Conservation (phyloP, 2,113 vertebrate species). For the Cyprinodon variegatus region DNA sequence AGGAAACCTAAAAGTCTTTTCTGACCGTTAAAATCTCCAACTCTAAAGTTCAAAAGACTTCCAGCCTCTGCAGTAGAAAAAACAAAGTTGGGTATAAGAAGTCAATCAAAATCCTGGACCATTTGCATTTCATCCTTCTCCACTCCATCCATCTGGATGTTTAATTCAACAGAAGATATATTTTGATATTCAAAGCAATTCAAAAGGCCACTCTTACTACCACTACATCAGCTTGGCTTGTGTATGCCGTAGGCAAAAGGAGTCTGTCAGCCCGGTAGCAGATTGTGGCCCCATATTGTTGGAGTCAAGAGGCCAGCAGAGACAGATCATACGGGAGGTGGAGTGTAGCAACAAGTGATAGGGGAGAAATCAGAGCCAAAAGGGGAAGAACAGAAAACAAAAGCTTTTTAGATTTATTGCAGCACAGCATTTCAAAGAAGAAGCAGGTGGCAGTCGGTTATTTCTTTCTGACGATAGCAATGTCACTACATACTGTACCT, state of each 20-base stretch:
- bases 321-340: background rate
- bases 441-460: background rate
- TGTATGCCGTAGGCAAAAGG: conserved; percentile 42
- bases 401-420: background rate
- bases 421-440: background rate
- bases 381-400: background rate
- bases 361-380: background rate
- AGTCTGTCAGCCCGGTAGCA: conserved; percentile 46
- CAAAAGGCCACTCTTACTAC: conserved; percentile 34
- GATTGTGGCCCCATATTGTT: conserved; percentile 52
- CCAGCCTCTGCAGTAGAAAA: background rate
- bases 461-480: background rate
- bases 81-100: conserved; percentile 5
- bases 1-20: background rate
- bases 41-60: background rate
- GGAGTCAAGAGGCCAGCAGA: conserved; percentile 31
- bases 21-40: background rate
- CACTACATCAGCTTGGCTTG: conserved; percentile 24
- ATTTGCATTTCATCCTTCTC: background rate
- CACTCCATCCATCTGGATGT: background rate
- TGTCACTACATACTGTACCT: too few species aligned
- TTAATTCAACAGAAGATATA: conserved; percentile 21
- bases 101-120: background rate
- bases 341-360: background rate
- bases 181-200: conserved; percentile 52